phyloP scores from a whole-genome alignment of 2,888 invertebrate species.

The Drosophila barbarae region DNA sequence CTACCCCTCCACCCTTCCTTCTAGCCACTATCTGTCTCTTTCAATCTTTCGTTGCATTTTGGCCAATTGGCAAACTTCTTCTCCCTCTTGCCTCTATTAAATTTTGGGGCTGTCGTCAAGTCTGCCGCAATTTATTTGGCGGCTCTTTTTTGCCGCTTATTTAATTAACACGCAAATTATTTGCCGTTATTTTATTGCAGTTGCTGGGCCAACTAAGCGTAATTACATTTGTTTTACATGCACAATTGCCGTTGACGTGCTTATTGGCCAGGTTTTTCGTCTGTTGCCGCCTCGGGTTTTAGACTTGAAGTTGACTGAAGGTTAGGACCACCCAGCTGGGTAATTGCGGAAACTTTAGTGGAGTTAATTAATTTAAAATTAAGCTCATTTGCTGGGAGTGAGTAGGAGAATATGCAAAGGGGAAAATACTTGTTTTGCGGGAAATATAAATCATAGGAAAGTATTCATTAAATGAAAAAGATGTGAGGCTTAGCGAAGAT shows the following conservation, averaged over 20 bases:
- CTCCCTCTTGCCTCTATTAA: constrained; percentile 21
- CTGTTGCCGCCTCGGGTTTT: constrained; percentile 14
- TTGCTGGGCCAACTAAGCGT: constrained; percentile 39
- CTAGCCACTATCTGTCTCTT: constrained; percentile 16
- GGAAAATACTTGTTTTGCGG: constrained; percentile 19
- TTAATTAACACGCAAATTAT: constrained; percentile 67
- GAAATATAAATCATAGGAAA: constrained; percentile 10
- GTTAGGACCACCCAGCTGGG: constrained; percentile 56
- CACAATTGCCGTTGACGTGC: constrained; percentile 62
- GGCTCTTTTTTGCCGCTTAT: constrained; percentile 52
- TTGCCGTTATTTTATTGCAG: constrained; percentile 41
- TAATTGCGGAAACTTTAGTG: constrained; percentile 49
- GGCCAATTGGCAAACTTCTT: constrained; percentile 25
- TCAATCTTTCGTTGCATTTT: constrained; percentile 16
- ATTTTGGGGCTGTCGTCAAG: constrained; percentile 53
- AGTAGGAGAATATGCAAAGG: not conserved
- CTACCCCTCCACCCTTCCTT: not conserved
- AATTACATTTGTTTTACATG: constrained; percentile 66
- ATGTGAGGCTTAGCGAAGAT: not conserved
- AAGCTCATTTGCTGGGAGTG: constrained; percentile 10
- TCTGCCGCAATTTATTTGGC: constrained; percentile 57
- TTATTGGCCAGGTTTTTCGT: constrained; percentile 44
- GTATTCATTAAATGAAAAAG: not conserved
- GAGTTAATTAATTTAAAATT: constrained; percentile 52
- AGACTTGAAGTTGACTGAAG: constrained; percentile 43